phyloP scores from a whole-genome alignment of 2,797 vertebrate genomes.

The Kryptopterus vitreolus region DNA sequence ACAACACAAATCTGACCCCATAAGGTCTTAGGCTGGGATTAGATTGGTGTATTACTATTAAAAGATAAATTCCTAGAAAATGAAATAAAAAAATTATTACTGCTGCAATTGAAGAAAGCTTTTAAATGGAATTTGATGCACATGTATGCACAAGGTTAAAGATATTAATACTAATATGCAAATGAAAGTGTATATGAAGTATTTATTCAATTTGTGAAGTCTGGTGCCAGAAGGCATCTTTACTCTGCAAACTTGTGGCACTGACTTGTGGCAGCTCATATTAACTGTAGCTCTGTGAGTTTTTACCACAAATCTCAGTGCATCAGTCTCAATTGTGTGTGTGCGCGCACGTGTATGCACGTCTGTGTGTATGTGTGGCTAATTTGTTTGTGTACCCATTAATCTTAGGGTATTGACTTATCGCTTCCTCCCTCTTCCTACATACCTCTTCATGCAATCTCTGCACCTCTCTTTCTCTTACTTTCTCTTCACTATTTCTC shows the following conservation, averaged over 20 bases:
- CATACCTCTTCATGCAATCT: constrained; percentile 68
- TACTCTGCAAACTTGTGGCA: constrained; percentile 25
- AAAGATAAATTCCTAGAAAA: not conserved
- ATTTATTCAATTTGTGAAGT: too few species aligned
- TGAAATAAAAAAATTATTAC: too few species aligned
- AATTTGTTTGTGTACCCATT: constrained; percentile 46
- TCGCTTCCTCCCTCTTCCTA: constrained; percentile 73
- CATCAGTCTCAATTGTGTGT: constrained; percentile 34
- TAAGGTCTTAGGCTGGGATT: not conserved
- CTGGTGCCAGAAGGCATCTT: constrained; percentile 14
- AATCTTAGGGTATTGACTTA: constrained; percentile 69
- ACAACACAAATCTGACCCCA: not conserved
- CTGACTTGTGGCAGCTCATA: constrained; percentile 23
- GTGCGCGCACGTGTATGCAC: constrained; percentile 21
- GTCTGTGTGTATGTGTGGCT: constrained; percentile 44
- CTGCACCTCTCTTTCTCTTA: constrained; percentile 69
- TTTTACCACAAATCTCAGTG: constrained; percentile 44
- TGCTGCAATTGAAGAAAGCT: too few species aligned
- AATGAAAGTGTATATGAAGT: not conserved
- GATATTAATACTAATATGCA: not conserved
- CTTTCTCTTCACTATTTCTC: constrained; percentile 71
- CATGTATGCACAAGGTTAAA: not conserved
- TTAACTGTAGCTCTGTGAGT: constrained; percentile 28
- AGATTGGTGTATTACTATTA: not conserved
- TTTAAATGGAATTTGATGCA: too few species aligned